phyloP scores from a whole-genome alignment of 1,140 invertebrate species.

The Agraylea sexmaculata region DNA sequence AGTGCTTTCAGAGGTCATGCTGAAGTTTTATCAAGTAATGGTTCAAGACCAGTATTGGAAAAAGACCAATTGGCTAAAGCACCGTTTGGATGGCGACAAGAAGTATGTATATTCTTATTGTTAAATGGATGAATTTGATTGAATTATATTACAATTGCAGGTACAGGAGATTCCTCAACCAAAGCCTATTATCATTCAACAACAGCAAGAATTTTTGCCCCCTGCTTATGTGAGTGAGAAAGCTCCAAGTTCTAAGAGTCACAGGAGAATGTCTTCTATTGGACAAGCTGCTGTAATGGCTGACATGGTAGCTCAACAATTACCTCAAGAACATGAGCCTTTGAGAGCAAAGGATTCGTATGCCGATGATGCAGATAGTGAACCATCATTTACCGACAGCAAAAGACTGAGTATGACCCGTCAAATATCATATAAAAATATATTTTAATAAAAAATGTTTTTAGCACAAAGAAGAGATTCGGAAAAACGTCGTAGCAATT shows the following conservation, averaged over 20 bases:
- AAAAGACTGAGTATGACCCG: slow-evolving; percentile 26
- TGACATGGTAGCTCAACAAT: slow-evolving; percentile 23
- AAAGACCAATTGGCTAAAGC: slow-evolving; percentile 38
- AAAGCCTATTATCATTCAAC: slow-evolving; percentile 24
- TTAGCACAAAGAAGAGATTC: slow-evolving; percentile 38
- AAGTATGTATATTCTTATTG: slow-evolving; percentile 23
- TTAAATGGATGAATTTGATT: background rate
- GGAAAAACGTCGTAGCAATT: slow-evolving; percentile 42
- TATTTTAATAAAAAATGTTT: slow-evolving; percentile 11
- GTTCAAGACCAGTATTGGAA: slow-evolving; percentile 29
- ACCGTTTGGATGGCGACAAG: slow-evolving; percentile 36
- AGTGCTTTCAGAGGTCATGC: slow-evolving; percentile 18
- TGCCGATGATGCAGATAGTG: slow-evolving; percentile 25
- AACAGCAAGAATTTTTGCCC: no score
- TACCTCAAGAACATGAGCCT: slow-evolving; percentile 2
- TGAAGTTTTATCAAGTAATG: slow-evolving; percentile 20
- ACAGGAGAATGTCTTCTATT: slow-evolving; percentile 31
- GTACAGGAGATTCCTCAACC: slow-evolving; percentile 3
- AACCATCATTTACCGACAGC: slow-evolving; percentile 25
- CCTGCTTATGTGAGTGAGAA: background rate
- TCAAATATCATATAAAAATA: background rate
- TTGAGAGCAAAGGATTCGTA: no score
- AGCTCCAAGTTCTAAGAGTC: slow-evolving; percentile 20
- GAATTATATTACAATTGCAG: slow-evolving; percentile 2
- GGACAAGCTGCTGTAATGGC: slow-evolving; percentile 27